Evolutionary conservation across 2,888 invertebrate species (phyloP).

Genomic region (Neocrepidodera transversa): DNA sequence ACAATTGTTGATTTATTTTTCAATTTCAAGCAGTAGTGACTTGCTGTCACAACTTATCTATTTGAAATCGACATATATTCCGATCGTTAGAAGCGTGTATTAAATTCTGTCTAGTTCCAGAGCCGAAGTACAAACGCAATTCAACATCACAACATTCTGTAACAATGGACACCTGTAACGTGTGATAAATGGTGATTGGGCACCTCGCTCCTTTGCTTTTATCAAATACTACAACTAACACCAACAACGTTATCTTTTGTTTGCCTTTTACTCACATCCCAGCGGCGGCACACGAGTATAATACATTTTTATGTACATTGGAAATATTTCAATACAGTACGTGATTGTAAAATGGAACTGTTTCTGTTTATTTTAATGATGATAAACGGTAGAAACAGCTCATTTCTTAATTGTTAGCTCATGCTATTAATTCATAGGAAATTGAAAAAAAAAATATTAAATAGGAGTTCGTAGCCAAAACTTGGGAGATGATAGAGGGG

Average conservation of each 20-base stretch:
- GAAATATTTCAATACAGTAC: too few species aligned
- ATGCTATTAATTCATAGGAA: too few species aligned
- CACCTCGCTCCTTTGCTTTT: slow-evolving; percentile 38
- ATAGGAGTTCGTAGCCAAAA: too few species aligned
- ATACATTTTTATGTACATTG: too few species aligned
- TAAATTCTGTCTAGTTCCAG: slow-evolving; percentile 21
- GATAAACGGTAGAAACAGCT: too few species aligned
- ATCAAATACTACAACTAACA: slow-evolving; percentile 32
- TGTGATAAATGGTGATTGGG: slow-evolving; percentile 51
- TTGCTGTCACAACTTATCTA: slow-evolving; percentile 17
- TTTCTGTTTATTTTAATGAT: too few species aligned
- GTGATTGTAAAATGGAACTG: too few species aligned
- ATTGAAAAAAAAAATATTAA: too few species aligned
- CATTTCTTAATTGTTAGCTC: too few species aligned
- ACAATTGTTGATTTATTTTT: neutral
- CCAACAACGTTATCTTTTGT: slow-evolving; percentile 21
- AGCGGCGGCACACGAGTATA: neutral
- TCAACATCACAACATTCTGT: slow-evolving; percentile 33
- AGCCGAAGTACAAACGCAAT: slow-evolving; percentile 19
- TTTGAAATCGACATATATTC: slow-evolving; percentile 14
- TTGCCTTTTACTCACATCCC: slow-evolving; percentile 19
- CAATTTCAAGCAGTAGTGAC: neutral
- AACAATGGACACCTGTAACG: slow-evolving; percentile 44
- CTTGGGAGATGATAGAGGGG: too few species aligned
- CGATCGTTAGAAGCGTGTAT: slow-evolving; percentile 17